phyloP scores from a whole-genome alignment of 2,888 invertebrate species.

The Drosophila anomelani region DNA sequence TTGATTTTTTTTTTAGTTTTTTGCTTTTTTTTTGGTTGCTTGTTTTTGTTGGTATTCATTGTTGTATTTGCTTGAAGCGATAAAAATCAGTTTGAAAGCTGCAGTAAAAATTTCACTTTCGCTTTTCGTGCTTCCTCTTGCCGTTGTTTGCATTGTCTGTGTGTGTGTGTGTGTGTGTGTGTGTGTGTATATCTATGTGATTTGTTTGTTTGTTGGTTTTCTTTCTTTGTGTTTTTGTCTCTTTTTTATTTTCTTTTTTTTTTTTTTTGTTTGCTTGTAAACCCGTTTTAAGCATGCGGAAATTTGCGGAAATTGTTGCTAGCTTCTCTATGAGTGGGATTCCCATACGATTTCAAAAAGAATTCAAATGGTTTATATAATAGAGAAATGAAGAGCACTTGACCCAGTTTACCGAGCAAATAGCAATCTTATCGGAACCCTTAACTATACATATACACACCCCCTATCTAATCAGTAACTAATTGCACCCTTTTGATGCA shows the following conservation, averaged over 20 bases:
- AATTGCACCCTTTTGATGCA: slow-evolving; percentile 17
- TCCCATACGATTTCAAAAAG: slow-evolving; percentile 19
- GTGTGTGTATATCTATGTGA: slow-evolving; percentile 12
- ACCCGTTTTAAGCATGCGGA: slow-evolving; percentile 49
- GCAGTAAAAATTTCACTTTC: slow-evolving; percentile 84
- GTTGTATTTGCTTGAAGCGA: slow-evolving; percentile 44
- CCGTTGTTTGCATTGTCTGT: slow-evolving; percentile 35
- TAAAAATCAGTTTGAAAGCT: slow-evolving; percentile 80
- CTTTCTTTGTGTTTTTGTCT: slow-evolving; percentile 44
- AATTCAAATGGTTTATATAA: slow-evolving; percentile 37
- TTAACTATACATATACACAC: slow-evolving; percentile 8
- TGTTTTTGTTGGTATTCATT: not conserved
- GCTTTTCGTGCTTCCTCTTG: slow-evolving; percentile 74
- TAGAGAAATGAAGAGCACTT: slow-evolving; percentile 22
- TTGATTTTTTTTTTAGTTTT: not conserved
- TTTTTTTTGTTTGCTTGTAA: slow-evolving; percentile 43
- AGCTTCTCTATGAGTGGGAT: slow-evolving; percentile 9
- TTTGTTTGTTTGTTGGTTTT: slow-evolving; percentile 45
- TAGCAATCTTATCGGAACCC: slow-evolving; percentile 12
- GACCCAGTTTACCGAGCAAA: slow-evolving; percentile 38
- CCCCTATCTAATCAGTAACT: slow-evolving; percentile 26
- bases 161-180: not conserved
- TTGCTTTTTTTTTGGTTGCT: not conserved
- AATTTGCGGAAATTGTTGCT: slow-evolving; percentile 44
- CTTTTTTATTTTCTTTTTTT: not conserved